Evolutionary conservation across 2,797 vertebrate genomes (phyloP), one percentile per base, ranked within the genome.

Genomic region (Pteronotus mesoamericanus): DNA sequence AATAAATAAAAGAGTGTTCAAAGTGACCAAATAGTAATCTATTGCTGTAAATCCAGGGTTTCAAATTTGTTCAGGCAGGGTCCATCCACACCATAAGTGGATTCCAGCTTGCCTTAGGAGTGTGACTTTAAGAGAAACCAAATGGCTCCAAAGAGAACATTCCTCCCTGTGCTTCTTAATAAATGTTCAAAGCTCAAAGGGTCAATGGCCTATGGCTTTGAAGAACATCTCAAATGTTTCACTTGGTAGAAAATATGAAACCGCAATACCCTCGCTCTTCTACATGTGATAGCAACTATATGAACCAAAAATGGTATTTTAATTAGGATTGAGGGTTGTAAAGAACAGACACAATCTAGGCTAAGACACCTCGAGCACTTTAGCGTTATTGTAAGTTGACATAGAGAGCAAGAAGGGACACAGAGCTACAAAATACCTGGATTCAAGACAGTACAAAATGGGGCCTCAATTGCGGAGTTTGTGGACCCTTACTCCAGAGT

Each of bases 171-270:
- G 51, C 39, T 91, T 95, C 53, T 66, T 82, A 89, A 79, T 79
- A 91, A 80, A 72, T 55, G 42, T 68, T 89, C 86, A 94, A 51
- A 91, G 57, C 46, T 84, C 71, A 51, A 69, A 79, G 46, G 71
- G 64, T 57, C 64, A 80, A 68, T 77, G 44, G 51, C 55, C 34
- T 8, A 59, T 57, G 34, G 75, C 69, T 97, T 95, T 96, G 55
- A 94, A 86, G 74, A 90, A 32, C 68, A 95, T 79, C 51, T 84
- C 18, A 3, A 80, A 74, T 29, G 21, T 53, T 72, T 86, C 59
- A 68, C 90, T 96, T 80, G 84, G 34, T 89, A 84, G 75, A 86
- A 96, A 91, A 93, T 74, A 86, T 79, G 29, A 93, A 88, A 86
- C 85, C 5, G 15, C 75, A 94, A 87, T 90, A 69, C 22, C 19